Percentiles rank a stretch among this genome's conserved stretches.
Conservation (phyloP, 2,113 vertebrate species). For the Hyaena hyaena region DNA sequence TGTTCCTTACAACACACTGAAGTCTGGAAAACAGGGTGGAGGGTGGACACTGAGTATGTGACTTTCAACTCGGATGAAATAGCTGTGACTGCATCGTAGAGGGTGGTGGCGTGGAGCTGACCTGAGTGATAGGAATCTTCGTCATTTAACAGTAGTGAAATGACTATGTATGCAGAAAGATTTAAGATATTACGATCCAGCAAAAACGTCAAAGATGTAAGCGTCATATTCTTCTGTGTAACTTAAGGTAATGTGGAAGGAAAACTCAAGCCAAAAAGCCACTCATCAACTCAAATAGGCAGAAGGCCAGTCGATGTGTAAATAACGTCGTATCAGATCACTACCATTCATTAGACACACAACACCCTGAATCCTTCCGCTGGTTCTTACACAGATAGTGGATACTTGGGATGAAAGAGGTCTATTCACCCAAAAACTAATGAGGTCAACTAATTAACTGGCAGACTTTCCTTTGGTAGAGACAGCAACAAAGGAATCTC, state of each 20-base stretch:
- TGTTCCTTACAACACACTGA: neutral
- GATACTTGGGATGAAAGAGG: neutral
- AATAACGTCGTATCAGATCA: neutral
- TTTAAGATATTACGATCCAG: neutral
- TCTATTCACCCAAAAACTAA: neutral
- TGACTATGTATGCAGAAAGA: neutral
- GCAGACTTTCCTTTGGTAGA: neutral
- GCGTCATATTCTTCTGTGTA: neutral
- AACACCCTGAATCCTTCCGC: neutral
- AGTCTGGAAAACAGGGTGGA: neutral
- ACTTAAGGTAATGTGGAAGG: constrained; percentile 15
- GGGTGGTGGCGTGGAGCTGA: neutral
- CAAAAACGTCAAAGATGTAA: neutral
- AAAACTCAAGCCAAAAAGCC: neutral
- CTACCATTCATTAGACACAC: neutral
- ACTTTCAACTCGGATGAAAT: neutral
- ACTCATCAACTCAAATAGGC: neutral
- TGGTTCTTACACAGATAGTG: neutral
- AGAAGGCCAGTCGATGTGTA: neutral
- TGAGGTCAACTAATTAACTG: neutral
- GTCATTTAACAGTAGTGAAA: neutral
- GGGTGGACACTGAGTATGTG: neutral
- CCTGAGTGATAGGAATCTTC: neutral
- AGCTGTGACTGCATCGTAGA: neutral
- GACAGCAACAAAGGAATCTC: neutral